These are phyloP conservation scores for Trematomus bernacchii DNA, from an alignment of 2,797 vertebrate genomes.

Conservation along the genomic window DNA sequence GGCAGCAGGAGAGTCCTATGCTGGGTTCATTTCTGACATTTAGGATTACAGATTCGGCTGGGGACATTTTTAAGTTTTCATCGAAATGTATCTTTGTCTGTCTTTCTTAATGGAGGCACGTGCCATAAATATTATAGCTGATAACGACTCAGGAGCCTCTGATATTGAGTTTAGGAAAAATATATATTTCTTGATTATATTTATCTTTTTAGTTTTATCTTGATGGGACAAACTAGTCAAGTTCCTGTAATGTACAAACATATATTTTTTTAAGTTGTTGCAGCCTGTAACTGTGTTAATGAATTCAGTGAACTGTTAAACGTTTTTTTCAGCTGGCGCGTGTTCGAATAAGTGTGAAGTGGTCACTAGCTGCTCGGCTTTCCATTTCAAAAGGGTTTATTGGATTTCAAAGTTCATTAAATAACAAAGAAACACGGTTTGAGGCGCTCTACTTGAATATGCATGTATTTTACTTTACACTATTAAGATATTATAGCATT, in stretches of 20 bases:
- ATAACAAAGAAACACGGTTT: neutral
- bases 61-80: neutral
- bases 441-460: neutral
- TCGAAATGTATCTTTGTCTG: neutral
- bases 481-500: neutral
- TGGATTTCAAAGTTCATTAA: neutral
- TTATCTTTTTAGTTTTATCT: neutral
- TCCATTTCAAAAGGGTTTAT: neutral
- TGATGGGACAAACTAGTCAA: neutral
- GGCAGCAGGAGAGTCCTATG: neutral
- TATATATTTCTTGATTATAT: no score
- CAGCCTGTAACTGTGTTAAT: neutral
- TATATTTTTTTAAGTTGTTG: neutral
- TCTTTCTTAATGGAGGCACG: neutral
- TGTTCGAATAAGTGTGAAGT: slow-evolving; percentile 18
- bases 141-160: neutral
- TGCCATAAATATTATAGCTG: neutral
- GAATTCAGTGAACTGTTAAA: neutral
- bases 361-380: slow-evolving; percentile 37
- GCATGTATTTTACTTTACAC: neutral
- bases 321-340: neutral
- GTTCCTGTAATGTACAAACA: neutral
- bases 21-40: neutral
- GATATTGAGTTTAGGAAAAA: neutral
- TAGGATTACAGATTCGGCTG: neutral